Percentiles rank a stretch among this genome's conserved stretches.
phyloP scores from a whole-genome alignment of 2,113 vertebrate genomes.

The Chascanopsetta lugubris region DNA sequence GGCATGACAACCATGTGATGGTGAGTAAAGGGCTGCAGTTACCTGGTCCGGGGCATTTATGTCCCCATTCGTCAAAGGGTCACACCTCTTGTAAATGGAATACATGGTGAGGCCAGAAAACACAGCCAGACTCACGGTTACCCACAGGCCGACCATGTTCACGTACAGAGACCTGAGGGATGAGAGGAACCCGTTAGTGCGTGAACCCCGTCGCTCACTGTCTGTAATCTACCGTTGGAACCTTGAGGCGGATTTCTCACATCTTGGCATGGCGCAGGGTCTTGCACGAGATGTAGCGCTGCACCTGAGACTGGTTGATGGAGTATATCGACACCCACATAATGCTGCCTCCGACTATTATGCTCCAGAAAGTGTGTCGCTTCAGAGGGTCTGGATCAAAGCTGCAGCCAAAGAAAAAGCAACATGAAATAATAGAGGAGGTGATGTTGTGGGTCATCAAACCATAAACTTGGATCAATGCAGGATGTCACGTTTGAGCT shows the following conservation, averaged over 20 bases:
- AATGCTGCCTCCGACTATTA: slow-evolving; percentile 79
- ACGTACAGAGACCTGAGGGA: slow-evolving; percentile 80
- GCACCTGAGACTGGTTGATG: slow-evolving; percentile 86
- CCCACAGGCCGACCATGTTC: slow-evolving; percentile 82
- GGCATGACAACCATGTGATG: not conserved
- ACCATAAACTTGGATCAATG: not conserved
- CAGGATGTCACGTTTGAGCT: not conserved
- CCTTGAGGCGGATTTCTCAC: slow-evolving; percentile 61
- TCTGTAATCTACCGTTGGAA: not conserved
- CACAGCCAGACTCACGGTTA: slow-evolving; percentile 80
- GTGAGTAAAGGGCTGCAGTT: slow-evolving; percentile 7
- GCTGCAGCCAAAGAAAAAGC: slow-evolving; percentile 52
- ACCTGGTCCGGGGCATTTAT: slow-evolving; percentile 79
- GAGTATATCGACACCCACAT: slow-evolving; percentile 83
- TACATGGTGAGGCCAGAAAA: slow-evolving; percentile 82
- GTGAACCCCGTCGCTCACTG: not conserved
- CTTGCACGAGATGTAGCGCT: slow-evolving; percentile 84
- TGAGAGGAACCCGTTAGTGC: slow-evolving; percentile 26
- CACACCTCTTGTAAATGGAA: slow-evolving; percentile 83
- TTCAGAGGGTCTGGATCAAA: slow-evolving; percentile 82
- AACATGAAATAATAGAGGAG: not conserved
- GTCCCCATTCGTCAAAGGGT: slow-evolving; percentile 75
- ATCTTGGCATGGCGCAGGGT: slow-evolving; percentile 80
- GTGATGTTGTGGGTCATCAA: not conserved
- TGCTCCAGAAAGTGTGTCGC: slow-evolving; percentile 83